Conservation (phyloP, 2,113 vertebrate genomes). For the Cardinalis cardinalis region DNA sequence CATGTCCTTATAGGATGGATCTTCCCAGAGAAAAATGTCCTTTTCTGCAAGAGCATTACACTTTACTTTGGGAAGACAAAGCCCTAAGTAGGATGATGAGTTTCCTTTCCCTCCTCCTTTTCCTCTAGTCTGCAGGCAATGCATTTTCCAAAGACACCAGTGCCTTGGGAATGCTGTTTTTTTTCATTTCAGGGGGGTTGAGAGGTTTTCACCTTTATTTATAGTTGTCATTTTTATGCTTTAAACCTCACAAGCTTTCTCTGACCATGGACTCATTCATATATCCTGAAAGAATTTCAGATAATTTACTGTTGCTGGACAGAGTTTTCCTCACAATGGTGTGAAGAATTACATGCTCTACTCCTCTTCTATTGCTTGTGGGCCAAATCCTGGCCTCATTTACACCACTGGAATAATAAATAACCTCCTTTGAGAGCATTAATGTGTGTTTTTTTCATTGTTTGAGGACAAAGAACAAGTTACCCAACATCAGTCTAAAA, state of each 20-base stretch:
- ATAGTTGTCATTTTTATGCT: conserved; percentile 62
- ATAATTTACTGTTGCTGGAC: conserved; percentile 63
- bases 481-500: background rate
- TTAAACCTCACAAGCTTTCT: conserved; percentile 54
- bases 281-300: conserved; percentile 48
- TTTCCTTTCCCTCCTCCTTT: background rate
- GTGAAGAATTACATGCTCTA: conserved; percentile 37
- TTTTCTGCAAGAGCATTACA: background rate
- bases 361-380: conserved; percentile 45
- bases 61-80: background rate
- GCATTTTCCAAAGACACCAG: conserved; percentile 52
- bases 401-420: conserved; percentile 17
- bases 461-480: background rate
- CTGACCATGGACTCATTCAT: conserved; percentile 43
- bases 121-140: conserved; percentile 26
- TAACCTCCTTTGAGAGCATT: conserved; percentile 6
- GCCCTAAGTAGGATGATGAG: background rate
- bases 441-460: background rate
- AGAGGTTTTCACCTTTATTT: conserved; percentile 65
- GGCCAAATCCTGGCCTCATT: conserved; percentile 17
- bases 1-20: background rate
- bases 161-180: conserved; percentile 56
- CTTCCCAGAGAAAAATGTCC: background rate
- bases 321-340: conserved; percentile 21
- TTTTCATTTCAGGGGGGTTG: conserved; percentile 50